Percentiles rank a stretch among this genome's conserved stretches.
Evolutionary conservation across 2,888 invertebrate species (phyloP).

Genomic region (Ichneumoninae sp.): DNA sequence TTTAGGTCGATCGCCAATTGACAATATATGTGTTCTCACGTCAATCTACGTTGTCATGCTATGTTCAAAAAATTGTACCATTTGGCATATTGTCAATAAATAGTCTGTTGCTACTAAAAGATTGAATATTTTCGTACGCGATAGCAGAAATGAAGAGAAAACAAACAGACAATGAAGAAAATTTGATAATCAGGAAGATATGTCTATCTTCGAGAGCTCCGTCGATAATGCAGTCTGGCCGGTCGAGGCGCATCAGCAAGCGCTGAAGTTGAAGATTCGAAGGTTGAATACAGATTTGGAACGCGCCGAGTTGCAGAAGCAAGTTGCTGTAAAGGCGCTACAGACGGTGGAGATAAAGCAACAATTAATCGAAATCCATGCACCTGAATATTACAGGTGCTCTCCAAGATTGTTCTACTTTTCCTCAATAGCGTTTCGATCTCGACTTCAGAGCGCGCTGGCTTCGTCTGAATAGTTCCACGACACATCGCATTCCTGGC

Average conservation of each 20-base stretch:
- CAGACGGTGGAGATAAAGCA: conserved; percentile 76
- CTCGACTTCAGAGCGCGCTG: not conserved
- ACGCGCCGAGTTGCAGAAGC: conserved; percentile 76
- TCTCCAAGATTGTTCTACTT: conserved; percentile 16
- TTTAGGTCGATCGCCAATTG: too few relatives aligned
- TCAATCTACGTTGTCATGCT: too few relatives aligned
- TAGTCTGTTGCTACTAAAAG: too few relatives aligned
- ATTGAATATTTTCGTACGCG: too few relatives aligned
- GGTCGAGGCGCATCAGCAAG: conserved; percentile 72
- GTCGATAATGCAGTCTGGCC: conserved; percentile 67
- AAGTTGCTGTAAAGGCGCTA: conserved; percentile 75
- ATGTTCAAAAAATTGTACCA: too few relatives aligned
- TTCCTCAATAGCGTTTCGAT: not conserved
- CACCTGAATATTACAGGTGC: conserved; percentile 74
- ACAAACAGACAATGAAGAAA: conserved; percentile 25
- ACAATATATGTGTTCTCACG: too few relatives aligned
- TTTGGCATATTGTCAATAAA: too few relatives aligned
- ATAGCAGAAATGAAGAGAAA: too few relatives aligned
- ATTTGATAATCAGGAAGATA: conserved; percentile 46
- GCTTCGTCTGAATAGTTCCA: not conserved
- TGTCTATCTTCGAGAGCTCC: conserved; percentile 25
- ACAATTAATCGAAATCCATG: conserved; percentile 72
- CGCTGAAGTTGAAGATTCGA: conserved; percentile 76
- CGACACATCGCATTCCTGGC: not conserved
- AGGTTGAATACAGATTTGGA: conserved; percentile 76